phyloP scores from a whole-genome alignment of 2,888 invertebrate genomes.

The Himalopsyche anomala region DNA sequence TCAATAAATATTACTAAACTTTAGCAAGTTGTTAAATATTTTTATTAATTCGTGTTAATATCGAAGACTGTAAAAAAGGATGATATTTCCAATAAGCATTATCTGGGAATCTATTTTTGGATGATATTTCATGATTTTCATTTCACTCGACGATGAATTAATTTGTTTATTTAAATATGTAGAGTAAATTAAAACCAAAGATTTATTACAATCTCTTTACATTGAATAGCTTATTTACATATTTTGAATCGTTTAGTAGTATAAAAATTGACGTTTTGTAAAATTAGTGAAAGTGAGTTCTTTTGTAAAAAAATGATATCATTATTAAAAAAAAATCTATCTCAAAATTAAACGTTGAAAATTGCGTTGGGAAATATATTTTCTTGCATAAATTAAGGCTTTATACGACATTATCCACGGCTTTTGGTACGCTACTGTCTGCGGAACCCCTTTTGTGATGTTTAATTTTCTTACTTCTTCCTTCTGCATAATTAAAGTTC shows the following conservation, averaged over 20 bases:
- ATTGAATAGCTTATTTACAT: no score
- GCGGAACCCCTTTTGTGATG: constrained; percentile 33
- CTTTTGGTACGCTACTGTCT: background rate
- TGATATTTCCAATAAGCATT: no score
- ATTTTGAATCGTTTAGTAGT: background rate
- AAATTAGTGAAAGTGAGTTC: background rate
- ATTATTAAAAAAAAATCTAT: constrained; percentile 3
- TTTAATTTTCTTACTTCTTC: constrained; percentile 42
- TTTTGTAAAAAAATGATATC: background rate
- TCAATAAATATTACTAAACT: no score
- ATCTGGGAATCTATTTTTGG: no score
- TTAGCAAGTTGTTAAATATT: no score
- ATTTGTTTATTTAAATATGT: no score
- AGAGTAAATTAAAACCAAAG: no score
- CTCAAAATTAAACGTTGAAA: background rate
- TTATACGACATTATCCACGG: background rate
- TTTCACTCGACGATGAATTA: no score
- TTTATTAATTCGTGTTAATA: no score
- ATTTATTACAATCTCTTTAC: no score
- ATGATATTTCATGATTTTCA: no score
- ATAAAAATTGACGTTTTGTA: background rate
- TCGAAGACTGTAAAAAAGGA: no score
- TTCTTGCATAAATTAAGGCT: constrained; percentile 22
- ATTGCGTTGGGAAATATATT: constrained; percentile 17
- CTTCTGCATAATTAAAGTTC: constrained; percentile 38